Percentiles rank a stretch among this genome's conserved stretches.
phyloP scores from a whole-genome alignment of 2,797 vertebrate genomes.

The Lates japonicus region DNA sequence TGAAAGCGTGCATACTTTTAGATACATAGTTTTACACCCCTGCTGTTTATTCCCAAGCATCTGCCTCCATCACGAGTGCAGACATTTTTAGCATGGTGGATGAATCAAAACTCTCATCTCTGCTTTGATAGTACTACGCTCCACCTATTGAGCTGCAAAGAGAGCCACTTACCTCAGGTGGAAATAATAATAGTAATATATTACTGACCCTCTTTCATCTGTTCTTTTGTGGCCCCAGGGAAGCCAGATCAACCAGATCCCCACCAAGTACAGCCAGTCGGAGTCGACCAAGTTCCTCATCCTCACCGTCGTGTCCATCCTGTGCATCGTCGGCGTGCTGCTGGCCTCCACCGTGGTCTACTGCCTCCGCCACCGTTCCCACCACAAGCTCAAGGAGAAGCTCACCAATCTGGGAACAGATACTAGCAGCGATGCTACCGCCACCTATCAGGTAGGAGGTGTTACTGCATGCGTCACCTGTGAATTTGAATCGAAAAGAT shows the following conservation, averaged over 20 bases:
- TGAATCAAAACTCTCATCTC: conserved; percentile 21
- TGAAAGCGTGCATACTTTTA: conserved; percentile 15
- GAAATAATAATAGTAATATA: not conserved
- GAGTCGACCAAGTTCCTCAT: conserved; percentile 94
- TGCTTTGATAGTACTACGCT: not conserved
- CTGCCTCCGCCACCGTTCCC: conserved; percentile 93
- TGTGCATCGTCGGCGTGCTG: conserved; percentile 92
- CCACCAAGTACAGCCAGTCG: conserved; percentile 88
- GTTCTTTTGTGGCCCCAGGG: conserved; percentile 81
- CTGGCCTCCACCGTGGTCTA: conserved; percentile 91
- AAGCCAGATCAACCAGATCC: conserved; percentile 87
- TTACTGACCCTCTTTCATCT: not conserved
- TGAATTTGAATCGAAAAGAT: not conserved
- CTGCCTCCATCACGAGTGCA: conserved; percentile 3
- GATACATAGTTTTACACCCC: not conserved
- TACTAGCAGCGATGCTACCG: conserved; percentile 86
- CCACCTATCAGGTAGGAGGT: conserved; percentile 93
- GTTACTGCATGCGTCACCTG: not conserved
- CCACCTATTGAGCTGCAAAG: conserved; percentile 2
- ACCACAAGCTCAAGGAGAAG: conserved; percentile 93
- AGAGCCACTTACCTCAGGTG: not conserved
- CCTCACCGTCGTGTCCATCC: conserved; percentile 92
- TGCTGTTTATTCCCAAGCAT: not conserved
- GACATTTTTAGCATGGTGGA: not conserved
- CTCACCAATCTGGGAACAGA: conserved; percentile 90